Evolutionary conservation across 2,888 invertebrate species (phyloP), one percentile per base, ranked within the genome.

Genomic region (Amphimallon solstitiale): DNA sequence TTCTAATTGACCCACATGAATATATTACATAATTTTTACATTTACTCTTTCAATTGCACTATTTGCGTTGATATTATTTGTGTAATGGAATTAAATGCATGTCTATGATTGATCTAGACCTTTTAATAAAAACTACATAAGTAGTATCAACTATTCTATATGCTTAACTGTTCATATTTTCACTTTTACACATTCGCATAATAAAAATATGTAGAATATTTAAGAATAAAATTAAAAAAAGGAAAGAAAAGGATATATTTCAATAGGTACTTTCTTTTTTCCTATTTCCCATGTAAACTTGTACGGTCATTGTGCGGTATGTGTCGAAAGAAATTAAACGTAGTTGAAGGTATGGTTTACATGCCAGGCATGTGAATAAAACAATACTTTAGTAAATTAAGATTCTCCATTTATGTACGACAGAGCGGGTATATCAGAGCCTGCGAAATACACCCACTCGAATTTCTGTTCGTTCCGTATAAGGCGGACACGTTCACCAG

Each of bases 371-470:
- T 15, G 51, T 15, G 43, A 15, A 54, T 38, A 43, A 60, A 15
- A 65, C 65, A 65, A 65, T 65, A 35, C 65, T 5, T 35, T 21
- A 52, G 61, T 65, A 65, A 65, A 60, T 65, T 65, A 61, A 65
- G 43, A 51, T 52, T 65, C 52, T 51, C 60, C 65, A 65, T 65
- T 65, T 60, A 61, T 15, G 65, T 65, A 51, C 37, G 21, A n/a
- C n/a, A n/a, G n/a, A 23, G 23, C 21, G 17, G 37, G 43, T 43
- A 21, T n/a, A n/a, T n/a, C n/a, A n/a, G n/a, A 15, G 5, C 29
- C 23, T 51, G 43, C 34, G 46, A 54, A 45, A 34, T 43, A 56
- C 54, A 56, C 63, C 64, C 46, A 56, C 64, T 38, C 64, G 49
- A 62, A 62, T 62, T 37, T 38, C 35, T 40, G 17, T 40, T 40